Base-by-base conservation (phyloP, 92 coral and sea anemone genomes). In the Blastomussa wellsi region DNA sequence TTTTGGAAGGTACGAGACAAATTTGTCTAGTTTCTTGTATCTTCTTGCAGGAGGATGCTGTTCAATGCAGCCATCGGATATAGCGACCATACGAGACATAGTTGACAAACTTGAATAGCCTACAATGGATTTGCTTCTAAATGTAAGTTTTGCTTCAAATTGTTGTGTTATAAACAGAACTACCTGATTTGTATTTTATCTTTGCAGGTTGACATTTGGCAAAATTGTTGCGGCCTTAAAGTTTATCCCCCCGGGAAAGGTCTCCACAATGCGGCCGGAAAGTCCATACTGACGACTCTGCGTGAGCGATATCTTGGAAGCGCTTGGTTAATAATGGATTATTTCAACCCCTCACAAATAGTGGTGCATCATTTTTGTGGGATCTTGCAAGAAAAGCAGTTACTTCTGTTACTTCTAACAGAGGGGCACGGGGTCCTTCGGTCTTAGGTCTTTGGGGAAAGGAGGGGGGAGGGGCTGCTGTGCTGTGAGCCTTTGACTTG, bases 31-130 rank as follows among this genome's bases (percentile, higher is more conserved):
- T 75, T 42, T 35, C 3, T 12, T 22, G 51, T 2, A 60, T 12
- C 64, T 13, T 60, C 29, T 68, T 57, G 13, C 48, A 93, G 97
- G 97, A 39, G 97, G 97, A 14, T 93, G 97, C 52, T 93, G 97
- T 76, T 77, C 77, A 24, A 87, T 88, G 8, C 81, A 90, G 8
- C 97, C 94, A 29, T 51, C 74, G 48, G 93, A 89, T 37, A 86
- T 91, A 29, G 79, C 86, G 7, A 87, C 84, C 17, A 84, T 93
- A 38, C 77, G 91, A 20, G 41, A 87, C 11, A 70, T 78, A 33
- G 64, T 90, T 32, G 74, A 75, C 48, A 74, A 19, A 24, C 13
- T 36, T 53, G 32, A 6, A 74, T 53, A 38, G 55, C 72, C 28
- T 8, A 37, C 71, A 81, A 14, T 26, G 24, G 7, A 31, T 67